Percentiles rank a stretch among this genome's conserved stretches.
Evolutionary conservation across 23 tunicate species (phyloP).

Genomic region (Ciona savignyi): DNA sequence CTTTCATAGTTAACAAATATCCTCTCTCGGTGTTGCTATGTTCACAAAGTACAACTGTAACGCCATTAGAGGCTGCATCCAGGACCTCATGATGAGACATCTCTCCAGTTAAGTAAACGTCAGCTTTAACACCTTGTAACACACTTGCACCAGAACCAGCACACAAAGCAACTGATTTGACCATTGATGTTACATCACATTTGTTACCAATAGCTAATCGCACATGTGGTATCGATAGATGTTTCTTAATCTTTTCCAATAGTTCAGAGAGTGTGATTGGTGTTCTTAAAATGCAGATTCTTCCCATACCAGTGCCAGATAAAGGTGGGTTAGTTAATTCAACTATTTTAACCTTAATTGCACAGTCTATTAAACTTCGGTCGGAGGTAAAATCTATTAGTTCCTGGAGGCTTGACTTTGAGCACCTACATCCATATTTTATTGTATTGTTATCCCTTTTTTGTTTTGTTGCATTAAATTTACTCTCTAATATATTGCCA

Average conservation of each 20-base stretch:
- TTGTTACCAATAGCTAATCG: constrained; percentile 44
- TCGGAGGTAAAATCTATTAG: neutral
- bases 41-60: constrained; percentile 79
- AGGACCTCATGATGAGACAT: constrained; percentile 99
- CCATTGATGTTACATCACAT: neutral
- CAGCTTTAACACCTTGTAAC: constrained; percentile 47
- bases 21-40: constrained; percentile 97
- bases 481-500: too few species aligned
- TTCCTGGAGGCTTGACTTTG: neutral
- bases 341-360: neutral
- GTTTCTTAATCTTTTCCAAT: constrained; percentile 40
- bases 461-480: neutral
- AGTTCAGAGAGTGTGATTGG: constrained; percentile 11
- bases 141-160: constrained; percentile 92
- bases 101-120: constrained; percentile 92
- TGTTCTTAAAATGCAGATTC: constrained; percentile 44
- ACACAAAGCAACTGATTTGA: constrained; percentile 59
- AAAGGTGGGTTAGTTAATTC: constrained; percentile 3
- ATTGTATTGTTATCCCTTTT: neutral
- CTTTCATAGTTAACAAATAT: constrained; percentile 25
- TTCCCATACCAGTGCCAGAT: constrained; percentile 44
- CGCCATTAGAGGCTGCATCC: constrained; percentile 71
- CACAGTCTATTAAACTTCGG: neutral
- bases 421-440: neutral
- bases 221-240: constrained; percentile 35